Conservation (phyloP, 1,140 invertebrate species). For the Diuraphis noxia region DNA sequence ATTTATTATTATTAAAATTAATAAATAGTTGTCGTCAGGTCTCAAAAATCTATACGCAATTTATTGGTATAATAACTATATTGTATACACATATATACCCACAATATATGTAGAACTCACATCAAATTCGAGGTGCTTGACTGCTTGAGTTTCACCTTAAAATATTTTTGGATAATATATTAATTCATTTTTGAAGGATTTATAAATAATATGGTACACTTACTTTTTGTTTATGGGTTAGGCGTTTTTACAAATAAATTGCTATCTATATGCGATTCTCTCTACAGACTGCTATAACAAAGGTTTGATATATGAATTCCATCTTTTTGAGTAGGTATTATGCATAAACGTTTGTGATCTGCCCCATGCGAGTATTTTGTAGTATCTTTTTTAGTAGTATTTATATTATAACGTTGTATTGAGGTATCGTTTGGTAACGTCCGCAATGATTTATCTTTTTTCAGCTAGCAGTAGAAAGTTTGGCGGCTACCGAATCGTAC, state of each 20-base stretch:
- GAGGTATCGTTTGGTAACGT: not conserved
- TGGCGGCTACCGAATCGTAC: constrained; percentile 81
- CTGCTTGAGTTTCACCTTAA: not conserved
- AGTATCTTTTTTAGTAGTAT: not conserved
- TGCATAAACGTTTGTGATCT: not conserved
- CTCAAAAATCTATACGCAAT: not conserved
- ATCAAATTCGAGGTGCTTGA: not conserved
- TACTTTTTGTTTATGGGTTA: not conserved
- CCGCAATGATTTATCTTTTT: not conserved
- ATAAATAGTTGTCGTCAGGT: too few relatives aligned
- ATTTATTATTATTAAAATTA: too few relatives aligned
- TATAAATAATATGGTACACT: not conserved
- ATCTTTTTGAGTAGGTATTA: not conserved
- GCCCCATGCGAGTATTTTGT: not conserved
- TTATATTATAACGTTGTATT: not conserved
- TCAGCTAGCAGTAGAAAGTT: constrained; percentile 68
- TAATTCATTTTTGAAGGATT: not conserved
- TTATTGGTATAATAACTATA: not conserved
- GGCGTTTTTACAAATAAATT: not conserved
- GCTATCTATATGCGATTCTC: not conserved
- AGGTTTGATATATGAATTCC: not conserved
- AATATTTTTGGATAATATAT: too few relatives aligned
- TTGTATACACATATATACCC: not conserved
- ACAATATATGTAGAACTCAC: too few relatives aligned
- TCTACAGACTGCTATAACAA: not conserved